A percentile compares a stretch with the other conserved stretches of the same genome.
phyloP scores from a whole-genome alignment of 1,140 invertebrate species.

The Pentalonia nigronervosa region DNA sequence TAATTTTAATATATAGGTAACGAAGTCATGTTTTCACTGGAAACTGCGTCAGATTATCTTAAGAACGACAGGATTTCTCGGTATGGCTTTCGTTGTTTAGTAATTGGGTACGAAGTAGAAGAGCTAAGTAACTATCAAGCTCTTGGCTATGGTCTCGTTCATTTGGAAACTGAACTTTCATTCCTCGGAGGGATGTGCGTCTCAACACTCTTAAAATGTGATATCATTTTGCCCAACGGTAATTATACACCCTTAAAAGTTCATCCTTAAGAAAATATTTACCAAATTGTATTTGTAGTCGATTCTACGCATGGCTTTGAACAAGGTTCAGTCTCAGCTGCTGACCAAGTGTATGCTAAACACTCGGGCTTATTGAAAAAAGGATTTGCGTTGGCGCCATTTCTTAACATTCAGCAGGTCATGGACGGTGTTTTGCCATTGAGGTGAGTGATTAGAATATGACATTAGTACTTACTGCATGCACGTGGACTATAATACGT shows the following conservation, averaged over 20 bases:
- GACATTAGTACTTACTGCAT: not conserved
- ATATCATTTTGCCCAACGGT: constrained; percentile 66
- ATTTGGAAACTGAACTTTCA: constrained; percentile 88
- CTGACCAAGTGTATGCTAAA: constrained; percentile 14
- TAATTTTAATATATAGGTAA: constrained; percentile 70
- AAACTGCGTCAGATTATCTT: constrained; percentile 94
- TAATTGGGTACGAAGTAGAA: constrained; percentile 89
- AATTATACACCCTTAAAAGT: not conserved
- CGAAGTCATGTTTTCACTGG: constrained; percentile 92
- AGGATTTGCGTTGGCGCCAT: constrained; percentile 49
- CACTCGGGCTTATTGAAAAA: constrained; percentile 48
- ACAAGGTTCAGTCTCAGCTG: constrained; percentile 33
- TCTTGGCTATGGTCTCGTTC: constrained; percentile 68
- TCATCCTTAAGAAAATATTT: not conserved
- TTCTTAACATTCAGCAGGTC: constrained; percentile 38
- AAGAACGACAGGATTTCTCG: constrained; percentile 85
- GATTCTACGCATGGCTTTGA: not conserved
- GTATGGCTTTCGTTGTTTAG: constrained; percentile 91
- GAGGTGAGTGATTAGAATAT: constrained; percentile 40
- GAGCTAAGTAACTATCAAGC: constrained; percentile 65
- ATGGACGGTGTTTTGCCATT: constrained; percentile 38
- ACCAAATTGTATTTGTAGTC: not conserved
- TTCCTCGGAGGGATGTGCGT: constrained; percentile 91
- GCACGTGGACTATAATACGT: no score
- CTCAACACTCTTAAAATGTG: constrained; percentile 85